Evolutionary conservation across 2,888 invertebrate genomes (phyloP).

Genomic region (Criorhina ranunculi): DNA sequence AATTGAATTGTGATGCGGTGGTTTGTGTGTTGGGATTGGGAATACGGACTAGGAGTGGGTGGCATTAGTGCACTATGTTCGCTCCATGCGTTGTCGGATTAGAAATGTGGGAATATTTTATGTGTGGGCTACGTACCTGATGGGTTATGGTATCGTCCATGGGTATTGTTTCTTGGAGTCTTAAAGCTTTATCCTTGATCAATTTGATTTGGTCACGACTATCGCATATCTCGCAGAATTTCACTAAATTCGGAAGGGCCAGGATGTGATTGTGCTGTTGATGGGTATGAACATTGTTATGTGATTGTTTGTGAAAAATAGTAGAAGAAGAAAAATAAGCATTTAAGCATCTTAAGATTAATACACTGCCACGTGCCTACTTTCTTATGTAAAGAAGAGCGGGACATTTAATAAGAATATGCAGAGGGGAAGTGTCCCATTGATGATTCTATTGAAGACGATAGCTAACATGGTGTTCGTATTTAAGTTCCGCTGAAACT

Average conservation of each 20-base stretch:
- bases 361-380: too few relatives aligned
- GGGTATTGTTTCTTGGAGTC: slow-evolving; percentile 88
- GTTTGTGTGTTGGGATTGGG: slow-evolving; percentile 14
- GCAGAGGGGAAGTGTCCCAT: too few relatives aligned
- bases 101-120: slow-evolving; percentile 49
- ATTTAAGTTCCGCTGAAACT: too few relatives aligned
- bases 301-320: too few relatives aligned
- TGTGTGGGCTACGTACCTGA: slow-evolving; percentile 84
- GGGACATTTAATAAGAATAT: too few relatives aligned
- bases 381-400: too few relatives aligned
- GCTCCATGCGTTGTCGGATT: slow-evolving; percentile 48
- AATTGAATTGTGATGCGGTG: slow-evolving; percentile 54
- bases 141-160: slow-evolving; percentile 91
- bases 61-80: slow-evolving; percentile 37
- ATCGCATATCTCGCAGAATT: slow-evolving; percentile 91
- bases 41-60: slow-evolving; percentile 19
- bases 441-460: too few relatives aligned
- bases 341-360: too few relatives aligned
- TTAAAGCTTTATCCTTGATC: slow-evolving; percentile 90
- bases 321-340: too few relatives aligned
- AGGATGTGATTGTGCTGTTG: slow-evolving; percentile 85
- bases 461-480: too few relatives aligned
- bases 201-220: slow-evolving; percentile 91
- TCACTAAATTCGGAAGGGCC: slow-evolving; percentile 88
- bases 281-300: background rate